Conservation (phyloP, 2,888 invertebrate species). For the Dyspetes luteomarginatus region DNA sequence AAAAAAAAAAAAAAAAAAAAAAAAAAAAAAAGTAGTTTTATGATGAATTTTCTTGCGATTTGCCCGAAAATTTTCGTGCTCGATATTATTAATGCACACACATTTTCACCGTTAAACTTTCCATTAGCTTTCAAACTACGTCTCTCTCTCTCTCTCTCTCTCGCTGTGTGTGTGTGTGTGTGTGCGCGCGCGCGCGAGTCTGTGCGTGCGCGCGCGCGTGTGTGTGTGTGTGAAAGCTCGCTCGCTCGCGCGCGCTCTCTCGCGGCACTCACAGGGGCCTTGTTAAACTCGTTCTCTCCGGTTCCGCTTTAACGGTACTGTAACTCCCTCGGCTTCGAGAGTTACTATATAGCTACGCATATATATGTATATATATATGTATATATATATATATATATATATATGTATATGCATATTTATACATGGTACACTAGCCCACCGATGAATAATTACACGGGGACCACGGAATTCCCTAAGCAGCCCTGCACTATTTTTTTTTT, state of each 20-base stretch:
- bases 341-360: background rate
- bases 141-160: conserved; percentile 12
- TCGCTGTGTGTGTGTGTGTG: conserved; percentile 5
- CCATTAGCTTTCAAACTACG: conserved; percentile 61
- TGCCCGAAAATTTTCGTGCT: conserved; percentile 49
- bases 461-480: conserved; percentile 42
- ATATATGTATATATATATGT: background rate
- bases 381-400: conserved; percentile 15
- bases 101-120: conserved; percentile 66
- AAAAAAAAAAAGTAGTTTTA: background rate
- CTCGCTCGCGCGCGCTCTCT: conserved; percentile 49
- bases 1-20: conserved; percentile 1
- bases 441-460: conserved; percentile 51
- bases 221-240: conserved; percentile 10
- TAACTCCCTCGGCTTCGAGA: conserved; percentile 56
- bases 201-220: conserved; percentile 48
- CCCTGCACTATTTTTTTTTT: conserved; percentile 7
- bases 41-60: too few species aligned
- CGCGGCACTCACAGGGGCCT: conserved; percentile 59
- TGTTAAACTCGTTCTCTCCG: conserved; percentile 67
- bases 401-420: background rate
- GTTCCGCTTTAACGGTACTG: conserved; percentile 67
- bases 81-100: conserved; percentile 40
- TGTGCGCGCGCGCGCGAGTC: too few species aligned
- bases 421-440: conserved; percentile 39